A percentile compares a stretch with the other conserved stretches of the same genome.
Conservation (phyloP, 2,888 invertebrate genomes). For the Azorinus chamasolen region DNA sequence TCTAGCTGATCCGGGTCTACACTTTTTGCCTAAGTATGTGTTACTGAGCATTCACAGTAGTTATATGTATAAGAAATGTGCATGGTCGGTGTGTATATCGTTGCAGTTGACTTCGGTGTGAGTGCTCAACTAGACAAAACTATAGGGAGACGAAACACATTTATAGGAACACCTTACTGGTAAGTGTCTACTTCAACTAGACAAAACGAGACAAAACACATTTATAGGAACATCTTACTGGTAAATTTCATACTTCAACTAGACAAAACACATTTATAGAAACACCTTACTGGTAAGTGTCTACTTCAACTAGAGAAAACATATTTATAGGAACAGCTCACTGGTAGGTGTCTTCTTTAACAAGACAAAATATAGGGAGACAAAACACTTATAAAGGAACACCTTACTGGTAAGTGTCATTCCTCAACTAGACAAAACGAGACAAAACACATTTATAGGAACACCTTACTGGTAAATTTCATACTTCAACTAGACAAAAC, state of each 20-base stretch:
- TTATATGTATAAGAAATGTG: too few relatives aligned
- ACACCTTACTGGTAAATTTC: conserved; percentile 87
- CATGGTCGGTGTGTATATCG: too few relatives aligned
- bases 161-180: conserved; percentile 93
- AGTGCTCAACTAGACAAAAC: conserved; percentile 99
- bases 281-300: conserved; percentile 87
- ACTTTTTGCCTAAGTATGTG: too few relatives aligned
- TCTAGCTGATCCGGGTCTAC: too few relatives aligned
- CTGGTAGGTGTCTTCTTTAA: conserved; percentile 86
- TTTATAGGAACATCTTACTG: conserved; percentile 94
- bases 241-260: too few relatives aligned
- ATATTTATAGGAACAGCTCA: conserved; percentile 95
- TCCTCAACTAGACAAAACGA: conserved; percentile 97
- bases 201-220: conserved; percentile 89
- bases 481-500: conserved; percentile 88
- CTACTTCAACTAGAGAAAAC: conserved; percentile 88
- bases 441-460: conserved; percentile 99
- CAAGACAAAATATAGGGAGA: conserved; percentile 88
- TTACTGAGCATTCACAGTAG: too few relatives aligned
- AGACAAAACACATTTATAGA: conserved; percentile 99
- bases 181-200: conserved; percentile 61
- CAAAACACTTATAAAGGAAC: conserved; percentile 98
- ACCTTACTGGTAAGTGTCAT: conserved; percentile 87
- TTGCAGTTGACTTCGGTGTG: conserved; percentile 98
- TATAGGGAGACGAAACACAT: conserved; percentile 98